A percentile compares a stretch with the other conserved stretches of the same genome.
These are phyloP conservation scores for Mongoloraphidia duomilia DNA, from an alignment of 2,888 invertebrate genomes.

Conservation along the genomic window DNA sequence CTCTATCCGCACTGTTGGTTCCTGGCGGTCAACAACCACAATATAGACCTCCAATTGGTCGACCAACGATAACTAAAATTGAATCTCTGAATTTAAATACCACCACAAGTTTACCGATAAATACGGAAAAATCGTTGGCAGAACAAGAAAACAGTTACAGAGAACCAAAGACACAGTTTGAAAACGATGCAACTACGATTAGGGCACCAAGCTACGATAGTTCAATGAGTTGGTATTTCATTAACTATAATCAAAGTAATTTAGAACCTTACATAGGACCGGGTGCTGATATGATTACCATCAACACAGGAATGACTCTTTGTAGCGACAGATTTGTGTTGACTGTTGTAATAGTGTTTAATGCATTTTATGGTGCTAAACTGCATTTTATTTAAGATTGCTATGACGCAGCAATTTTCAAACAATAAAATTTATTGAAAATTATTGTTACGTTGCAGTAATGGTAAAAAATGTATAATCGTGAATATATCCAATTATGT, in stretches of 20 bases:
- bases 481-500: no score
- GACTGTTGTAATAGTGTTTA: no score
- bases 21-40: constrained; percentile 40
- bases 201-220: constrained; percentile 30
- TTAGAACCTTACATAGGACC: constrained; percentile 33
- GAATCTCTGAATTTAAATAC: constrained; percentile 27
- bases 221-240: constrained; percentile 72
- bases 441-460: no score
- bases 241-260: constrained; percentile 60
- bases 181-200: constrained; percentile 24
- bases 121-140: constrained; percentile 4
- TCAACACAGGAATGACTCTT: no score
- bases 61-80: constrained; percentile 47
- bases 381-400: no score
- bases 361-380: no score
- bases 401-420: no score
- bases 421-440: no score
- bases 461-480: no score
- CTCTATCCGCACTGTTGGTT: constrained; percentile 46
- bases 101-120: constrained; percentile 2
- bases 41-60: constrained; percentile 29
- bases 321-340: no score
- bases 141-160: constrained; percentile 15
- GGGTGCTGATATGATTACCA: background rate
- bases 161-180: constrained; percentile 8